Percentiles rank a stretch among this genome's conserved stretches.
phyloP scores from a whole-genome alignment of 2,888 invertebrate genomes.

The Gymnocheta viridis region DNA sequence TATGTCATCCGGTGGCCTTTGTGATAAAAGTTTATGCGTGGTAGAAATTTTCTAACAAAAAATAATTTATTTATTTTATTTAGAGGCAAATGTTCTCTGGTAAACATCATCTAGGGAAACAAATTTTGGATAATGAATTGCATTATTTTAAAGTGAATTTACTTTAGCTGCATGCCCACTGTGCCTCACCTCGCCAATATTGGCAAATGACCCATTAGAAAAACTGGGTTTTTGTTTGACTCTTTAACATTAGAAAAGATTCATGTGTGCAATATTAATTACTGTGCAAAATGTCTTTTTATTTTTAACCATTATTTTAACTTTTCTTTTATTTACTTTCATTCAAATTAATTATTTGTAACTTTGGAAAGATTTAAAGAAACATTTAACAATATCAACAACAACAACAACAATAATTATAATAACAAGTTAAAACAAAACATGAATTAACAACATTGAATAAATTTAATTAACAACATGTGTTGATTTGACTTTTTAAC shows the following conservation, averaged over 20 bases:
- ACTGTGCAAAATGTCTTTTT: not conserved
- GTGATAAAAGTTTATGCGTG: too few relatives aligned
- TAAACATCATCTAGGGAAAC: too few relatives aligned
- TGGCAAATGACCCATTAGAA: constrained; percentile 63
- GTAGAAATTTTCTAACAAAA: too few relatives aligned
- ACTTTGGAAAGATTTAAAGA: not conserved
- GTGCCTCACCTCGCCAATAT: constrained; percentile 47
- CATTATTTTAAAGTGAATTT: not conserved
- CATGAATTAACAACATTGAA: constrained; percentile 42
- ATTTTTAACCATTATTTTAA: not conserved
- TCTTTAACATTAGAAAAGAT: not conserved
- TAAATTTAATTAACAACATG: constrained; percentile 63
- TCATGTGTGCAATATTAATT: constrained; percentile 27
- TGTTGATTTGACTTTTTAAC: constrained; percentile 53
- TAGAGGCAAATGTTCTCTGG: too few relatives aligned
- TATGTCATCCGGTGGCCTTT: too few relatives aligned
- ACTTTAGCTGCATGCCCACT: not conserved
- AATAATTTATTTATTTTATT: too few relatives aligned
- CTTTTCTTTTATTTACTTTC: constrained; percentile 35
- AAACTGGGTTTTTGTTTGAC: constrained; percentile 51
- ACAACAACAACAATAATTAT: not conserved
- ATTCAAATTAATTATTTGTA: constrained; percentile 52
- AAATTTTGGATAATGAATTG: too few relatives aligned
- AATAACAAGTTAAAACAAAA: constrained; percentile 26
- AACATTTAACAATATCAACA: not conserved